Base-by-base conservation (phyloP, 1,140 invertebrate species). In the Nephotettix cincticeps region DNA sequence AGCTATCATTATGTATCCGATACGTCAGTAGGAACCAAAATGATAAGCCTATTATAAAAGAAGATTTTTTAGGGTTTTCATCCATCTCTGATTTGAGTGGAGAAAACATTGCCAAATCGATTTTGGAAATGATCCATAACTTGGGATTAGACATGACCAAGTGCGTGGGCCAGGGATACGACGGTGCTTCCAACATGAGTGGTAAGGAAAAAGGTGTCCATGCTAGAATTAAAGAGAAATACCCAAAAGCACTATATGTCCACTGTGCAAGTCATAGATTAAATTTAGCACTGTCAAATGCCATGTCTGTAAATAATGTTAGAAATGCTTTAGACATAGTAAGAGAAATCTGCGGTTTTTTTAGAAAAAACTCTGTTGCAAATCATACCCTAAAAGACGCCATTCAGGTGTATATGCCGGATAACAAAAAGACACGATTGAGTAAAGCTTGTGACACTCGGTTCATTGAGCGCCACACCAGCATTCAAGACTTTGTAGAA, bases 211-310 rank as follows among this genome's bases (percentile, higher is more conserved):
- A 65, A 64, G 75, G 75, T 58, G 63, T 78, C 23, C 69, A 76
- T 67, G 69, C 66, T 68, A 70, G 69, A 69, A 76, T 79, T 61
- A 74, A 72, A 73, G 68, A 75, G 65, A 74, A 75, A 70, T 40
- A 19, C 11, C 13, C 56, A 64, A 74, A 76, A 45, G 74, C 76
- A 43, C 29, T 65, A 40, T 77, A 75, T 67, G 75, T 78, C n/a
- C 76, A 78, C 45, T 78, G 74, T 58, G 71, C 75, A 70, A 72
- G 72, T 70, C 77, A 79, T 77, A 78, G 78, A 72, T 76, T 78
- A 73, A 79, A 78, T 77, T 73, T 78, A 32, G 73, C n/a, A n/a
- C n/a, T n/a, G n/a, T n/a, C n/a, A n/a, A n/a, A n/a, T n/a, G n/a
- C n/a, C n/a, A n/a, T n/a, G n/a, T n/a, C n/a, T n/a, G n/a, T n/a